Percentiles rank a stretch among this genome's conserved stretches.
Evolutionary conservation across 1,140 invertebrate species (phyloP).

Genomic region (Pristionchus pacificus): DNA sequence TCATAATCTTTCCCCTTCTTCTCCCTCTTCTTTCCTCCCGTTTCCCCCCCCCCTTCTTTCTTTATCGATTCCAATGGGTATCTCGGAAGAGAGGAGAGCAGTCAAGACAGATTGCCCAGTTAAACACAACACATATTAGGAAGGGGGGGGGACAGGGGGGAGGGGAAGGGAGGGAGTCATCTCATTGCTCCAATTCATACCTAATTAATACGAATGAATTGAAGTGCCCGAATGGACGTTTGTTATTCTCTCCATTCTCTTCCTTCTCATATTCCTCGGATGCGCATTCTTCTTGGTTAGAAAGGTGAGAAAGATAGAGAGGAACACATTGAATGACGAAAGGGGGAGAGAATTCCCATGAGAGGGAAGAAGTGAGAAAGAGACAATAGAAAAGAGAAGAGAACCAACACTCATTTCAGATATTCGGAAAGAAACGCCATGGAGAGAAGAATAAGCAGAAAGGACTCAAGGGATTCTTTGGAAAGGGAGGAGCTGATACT

Average conservation of each 20-base stretch:
- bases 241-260: conserved; percentile 52
- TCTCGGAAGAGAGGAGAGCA: conserved; percentile 20
- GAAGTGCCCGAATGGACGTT: conserved; percentile 57
- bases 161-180: neutral
- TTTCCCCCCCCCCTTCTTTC: no score
- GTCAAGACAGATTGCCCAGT: conserved; percentile 7
- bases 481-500: conserved; percentile 38
- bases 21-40: conserved; percentile 10
- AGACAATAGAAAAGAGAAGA: neutral
- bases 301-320: conserved; percentile 30
- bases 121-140: conserved; percentile 8
- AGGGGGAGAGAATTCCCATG: no score
- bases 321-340: no score
- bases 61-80: no score
- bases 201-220: conserved; percentile 26
- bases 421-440: conserved; percentile 57
- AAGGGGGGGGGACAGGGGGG: neutral
- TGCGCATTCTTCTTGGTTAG: conserved; percentile 47
- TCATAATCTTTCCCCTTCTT: conserved; percentile 10
- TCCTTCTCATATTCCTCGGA: conserved; percentile 45
- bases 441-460: conserved; percentile 57
- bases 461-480: conserved; percentile 48
- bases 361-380: no score
- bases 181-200: neutral
- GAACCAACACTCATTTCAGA: neutral